Evolutionary conservation across 2,888 invertebrate species (phyloP).

Genomic region (Drosophila greeni): DNA sequence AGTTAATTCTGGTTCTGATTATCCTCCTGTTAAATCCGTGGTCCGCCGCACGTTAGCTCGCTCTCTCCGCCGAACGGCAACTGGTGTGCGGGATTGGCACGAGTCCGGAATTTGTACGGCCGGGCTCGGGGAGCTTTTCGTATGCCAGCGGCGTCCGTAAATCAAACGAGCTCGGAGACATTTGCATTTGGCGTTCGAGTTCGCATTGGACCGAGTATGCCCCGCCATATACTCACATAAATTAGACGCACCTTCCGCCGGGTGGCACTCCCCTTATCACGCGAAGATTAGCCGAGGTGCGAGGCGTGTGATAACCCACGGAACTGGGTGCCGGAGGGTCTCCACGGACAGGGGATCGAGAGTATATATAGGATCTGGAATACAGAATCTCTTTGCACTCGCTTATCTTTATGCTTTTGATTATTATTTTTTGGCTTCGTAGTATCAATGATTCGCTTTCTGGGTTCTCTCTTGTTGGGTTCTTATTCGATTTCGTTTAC

Average conservation of each 20-base stretch:
- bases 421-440: neutral
- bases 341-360: conserved; percentile 5
- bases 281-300: conserved; percentile 20
- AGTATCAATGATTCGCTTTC: conserved; percentile 6
- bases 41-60: conserved; percentile 20
- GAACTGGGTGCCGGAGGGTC: conserved; percentile 3
- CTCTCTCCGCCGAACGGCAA: conserved; percentile 47
- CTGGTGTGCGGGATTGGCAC: conserved; percentile 42
- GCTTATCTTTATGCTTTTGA: conserved; percentile 28
- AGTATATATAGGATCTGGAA: conserved; percentile 1
- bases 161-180: conserved; percentile 47
- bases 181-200: conserved; percentile 56
- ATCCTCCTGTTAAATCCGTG: neutral
- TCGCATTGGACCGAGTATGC: neutral
- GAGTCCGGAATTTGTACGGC: conserved; percentile 62
- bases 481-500: neutral
- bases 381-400: conserved; percentile 22
- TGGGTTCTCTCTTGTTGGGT: neutral
- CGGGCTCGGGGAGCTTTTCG: conserved; percentile 35
- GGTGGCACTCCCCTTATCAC: conserved; percentile 37
- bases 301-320: conserved; percentile 23
- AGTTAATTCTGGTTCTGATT: neutral
- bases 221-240: conserved; percentile 46
- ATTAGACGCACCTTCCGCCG: conserved; percentile 40
- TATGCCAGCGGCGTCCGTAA: conserved; percentile 61